phyloP scores from a whole-genome alignment of 1,140 invertebrate species.

The Drosophila aff. region DNA sequence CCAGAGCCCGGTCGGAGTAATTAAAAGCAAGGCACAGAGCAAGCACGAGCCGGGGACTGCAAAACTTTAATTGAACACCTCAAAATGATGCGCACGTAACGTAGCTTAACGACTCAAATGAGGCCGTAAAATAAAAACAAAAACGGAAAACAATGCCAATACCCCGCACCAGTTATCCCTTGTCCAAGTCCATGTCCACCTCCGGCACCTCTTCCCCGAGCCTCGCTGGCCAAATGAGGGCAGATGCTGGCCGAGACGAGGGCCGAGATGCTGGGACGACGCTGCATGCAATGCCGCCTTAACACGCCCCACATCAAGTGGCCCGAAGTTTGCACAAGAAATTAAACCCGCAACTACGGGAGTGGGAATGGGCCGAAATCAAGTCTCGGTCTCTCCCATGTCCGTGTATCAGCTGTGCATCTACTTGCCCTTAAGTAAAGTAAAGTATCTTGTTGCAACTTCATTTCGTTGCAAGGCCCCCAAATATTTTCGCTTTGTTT shows the following conservation, averaged over 20 bases:
- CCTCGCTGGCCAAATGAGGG: slow-evolving; percentile 70
- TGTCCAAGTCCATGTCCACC: slow-evolving; percentile 16
- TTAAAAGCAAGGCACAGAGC: slow-evolving; percentile 60
- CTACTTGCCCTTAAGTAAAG: slow-evolving; percentile 82
- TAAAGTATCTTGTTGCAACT: slow-evolving; percentile 83
- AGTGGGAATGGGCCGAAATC: slow-evolving; percentile 55
- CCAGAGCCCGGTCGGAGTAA: slow-evolving; percentile 41
- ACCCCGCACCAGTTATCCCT: slow-evolving; percentile 23
- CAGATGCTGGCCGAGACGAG: slow-evolving; percentile 34
- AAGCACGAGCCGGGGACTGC: slow-evolving; percentile 54
- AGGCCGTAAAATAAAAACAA: slow-evolving; percentile 41
- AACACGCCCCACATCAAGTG: slow-evolving; percentile 77
- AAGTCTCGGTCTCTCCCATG: slow-evolving; percentile 67
- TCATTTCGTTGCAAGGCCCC: slow-evolving; percentile 79
- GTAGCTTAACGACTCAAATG: slow-evolving; percentile 76
- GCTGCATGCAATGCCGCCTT: slow-evolving; percentile 63
- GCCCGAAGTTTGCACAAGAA: slow-evolving; percentile 80
- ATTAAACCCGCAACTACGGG: slow-evolving; percentile 57
- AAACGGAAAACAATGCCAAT: slow-evolving; percentile 59
- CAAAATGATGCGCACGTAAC: slow-evolving; percentile 82
- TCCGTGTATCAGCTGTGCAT: slow-evolving; percentile 80
- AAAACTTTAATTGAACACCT: slow-evolving; percentile 78
- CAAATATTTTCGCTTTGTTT: slow-evolving; percentile 74
- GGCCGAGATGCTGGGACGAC: slow-evolving; percentile 15
- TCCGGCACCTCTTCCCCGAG: slow-evolving; percentile 5